Percentiles rank a stretch among this genome's conserved stretches.
phyloP scores from a whole-genome alignment of 2,797 vertebrate species.

The Bradypodion pumilum region DNA sequence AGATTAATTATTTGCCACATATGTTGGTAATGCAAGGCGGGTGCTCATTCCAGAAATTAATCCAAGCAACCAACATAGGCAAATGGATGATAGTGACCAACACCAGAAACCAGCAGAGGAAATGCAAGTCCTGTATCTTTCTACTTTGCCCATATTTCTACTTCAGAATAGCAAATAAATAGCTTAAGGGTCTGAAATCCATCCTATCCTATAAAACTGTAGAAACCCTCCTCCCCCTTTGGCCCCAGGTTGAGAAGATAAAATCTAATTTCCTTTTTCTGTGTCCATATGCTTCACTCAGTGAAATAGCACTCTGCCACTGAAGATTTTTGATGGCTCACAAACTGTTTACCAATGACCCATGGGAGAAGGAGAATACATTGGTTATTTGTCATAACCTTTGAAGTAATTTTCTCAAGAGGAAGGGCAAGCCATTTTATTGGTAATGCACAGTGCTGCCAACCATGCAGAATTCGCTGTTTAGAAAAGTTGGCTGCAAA shows the following conservation, averaged over 20 bases:
- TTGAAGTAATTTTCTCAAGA: conserved; percentile 41
- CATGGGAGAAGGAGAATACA: conserved; percentile 22
- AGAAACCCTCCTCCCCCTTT: conserved; percentile 33
- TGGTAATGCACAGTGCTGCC: conserved; percentile 45
- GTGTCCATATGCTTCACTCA: conserved; percentile 24
- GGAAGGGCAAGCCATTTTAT: conserved; percentile 43
- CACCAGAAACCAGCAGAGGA: conserved; percentile 58
- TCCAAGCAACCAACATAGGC: conserved; percentile 68
- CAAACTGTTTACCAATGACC: conserved; percentile 51
- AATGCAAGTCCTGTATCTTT: conserved; percentile 41
- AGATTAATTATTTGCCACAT: conserved; percentile 78
- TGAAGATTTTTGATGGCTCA: conserved; percentile 1
- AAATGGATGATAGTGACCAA: conserved; percentile 76
- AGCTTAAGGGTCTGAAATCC: conserved; percentile 48
- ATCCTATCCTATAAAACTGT: conserved; percentile 33
- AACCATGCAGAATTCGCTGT: conserved; percentile 41
- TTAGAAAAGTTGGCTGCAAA: conserved; percentile 45
- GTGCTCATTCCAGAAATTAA: conserved; percentile 73
- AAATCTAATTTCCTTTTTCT: conserved; percentile 48
- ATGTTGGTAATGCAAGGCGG: conserved; percentile 73
- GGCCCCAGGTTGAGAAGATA: conserved; percentile 31
- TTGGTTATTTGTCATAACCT: conserved; percentile 33
- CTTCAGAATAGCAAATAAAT: conserved; percentile 49
- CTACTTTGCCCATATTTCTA: conserved; percentile 53
- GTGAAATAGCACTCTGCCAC: conserved; percentile 31